Base-by-base conservation (phyloP, 2,888 invertebrate genomes). In the Ochropleura leucogaster region DNA sequence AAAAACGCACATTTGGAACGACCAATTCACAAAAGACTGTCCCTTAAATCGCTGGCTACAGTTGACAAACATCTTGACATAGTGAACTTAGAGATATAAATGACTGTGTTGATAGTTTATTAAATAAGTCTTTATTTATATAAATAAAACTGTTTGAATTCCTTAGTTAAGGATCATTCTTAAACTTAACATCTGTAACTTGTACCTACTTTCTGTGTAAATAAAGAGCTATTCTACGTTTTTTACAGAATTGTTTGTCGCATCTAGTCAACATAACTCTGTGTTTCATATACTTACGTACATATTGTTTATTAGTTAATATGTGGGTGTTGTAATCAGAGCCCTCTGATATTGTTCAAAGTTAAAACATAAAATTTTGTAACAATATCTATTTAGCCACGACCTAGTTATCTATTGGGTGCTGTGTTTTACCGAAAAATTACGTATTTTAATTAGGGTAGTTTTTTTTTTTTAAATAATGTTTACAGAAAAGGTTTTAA, bases 321-420 rank as follows among this genome's bases (percentile, higher is more conserved):
- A 63, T 55, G 63, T 55, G 42, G 51, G 69, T 30, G 60, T 55
- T n/a, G 77, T 77, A 68, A 77, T 69, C 82, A 46, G 69, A 67
- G 18, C 72, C 42, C 30, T 60, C 49, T 49, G 30, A 72, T 81
- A 69, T 67, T 80, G 77, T 70, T 72, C 53, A 62, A 72, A 80
- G 67, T 72, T 60, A 68, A 69, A 77, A 80, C 53, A 68, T 47
- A 70, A 74, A 16, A 72, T 64, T 72, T 59, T 72, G 40, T 42
- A 64, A 71, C 62, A 76, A 68, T 60, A 59, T 3, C 44, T 49
- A 40, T 30, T 69, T 64, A 20, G 14, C 8, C 44, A 40, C 16
- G 18, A 77, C 78, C 20, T 71, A 20, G 20, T 60, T 60, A 60
- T 60, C 40, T 60, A 42, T 9, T 10, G 10, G 30, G 57, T 16